A percentile compares a stretch with the other conserved stretches of the same genome.
These are phyloP conservation scores for Drosophila nr. perissopoda DNA, from an alignment of 2,888 invertebrate genomes.

Conservation along the genomic window DNA sequence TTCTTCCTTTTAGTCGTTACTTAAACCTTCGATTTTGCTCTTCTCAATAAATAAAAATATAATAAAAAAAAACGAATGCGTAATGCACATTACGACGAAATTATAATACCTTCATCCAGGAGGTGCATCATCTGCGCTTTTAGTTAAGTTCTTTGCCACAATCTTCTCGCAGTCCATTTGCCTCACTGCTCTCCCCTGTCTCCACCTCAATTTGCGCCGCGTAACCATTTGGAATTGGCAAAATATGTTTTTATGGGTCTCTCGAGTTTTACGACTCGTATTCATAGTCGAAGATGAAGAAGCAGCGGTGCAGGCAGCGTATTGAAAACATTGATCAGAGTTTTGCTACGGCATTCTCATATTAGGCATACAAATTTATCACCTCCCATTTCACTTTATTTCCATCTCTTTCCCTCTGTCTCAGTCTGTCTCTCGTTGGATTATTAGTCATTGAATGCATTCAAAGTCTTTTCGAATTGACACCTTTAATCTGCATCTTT, in stretches of 20 bases:
- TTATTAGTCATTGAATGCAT: conserved; percentile 79
- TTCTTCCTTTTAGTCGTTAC: too few relatives aligned
- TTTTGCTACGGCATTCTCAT: conserved; percentile 57
- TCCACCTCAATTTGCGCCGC: not conserved
- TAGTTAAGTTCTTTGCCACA: not conserved
- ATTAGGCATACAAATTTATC: conserved; percentile 70
- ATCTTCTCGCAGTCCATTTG: not conserved
- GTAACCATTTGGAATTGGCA: conserved; percentile 44
- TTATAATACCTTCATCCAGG: conserved; percentile 15
- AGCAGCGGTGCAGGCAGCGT: not conserved
- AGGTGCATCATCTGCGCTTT: conserved; percentile 37
- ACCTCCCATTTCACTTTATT: conserved; percentile 30
- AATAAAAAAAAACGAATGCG: too few relatives aligned
- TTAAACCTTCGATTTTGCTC: too few relatives aligned
- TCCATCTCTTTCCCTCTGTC: conserved; percentile 3
- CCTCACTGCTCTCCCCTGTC: not conserved
- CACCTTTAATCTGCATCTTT: conserved; percentile 63
- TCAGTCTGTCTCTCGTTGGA: conserved; percentile 7
- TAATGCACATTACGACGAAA: too few relatives aligned
- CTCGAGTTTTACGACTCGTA: conserved; percentile 51
- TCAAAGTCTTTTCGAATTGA: conserved; percentile 74
- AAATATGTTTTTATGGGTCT: conserved; percentile 45
- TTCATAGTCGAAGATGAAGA: not conserved
- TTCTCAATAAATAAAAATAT: too few relatives aligned
- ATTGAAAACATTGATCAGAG: conserved; percentile 59